Base-by-base conservation (phyloP, 2,113 vertebrate genomes). In the Ranitomeya variabilis region DNA sequence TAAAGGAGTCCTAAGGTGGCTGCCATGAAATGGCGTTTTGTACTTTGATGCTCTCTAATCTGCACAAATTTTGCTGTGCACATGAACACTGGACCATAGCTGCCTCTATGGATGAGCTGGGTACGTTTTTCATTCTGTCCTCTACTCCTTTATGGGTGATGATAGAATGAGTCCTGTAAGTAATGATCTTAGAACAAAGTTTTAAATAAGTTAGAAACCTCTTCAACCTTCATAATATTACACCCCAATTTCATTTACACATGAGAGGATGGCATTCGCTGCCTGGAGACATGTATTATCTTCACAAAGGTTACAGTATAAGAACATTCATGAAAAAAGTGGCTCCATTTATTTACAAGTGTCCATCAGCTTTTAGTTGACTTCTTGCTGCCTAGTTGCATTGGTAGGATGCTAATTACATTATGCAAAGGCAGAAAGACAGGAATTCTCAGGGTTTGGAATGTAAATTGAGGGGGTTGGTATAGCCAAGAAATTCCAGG, bases 401-500 rank as follows among this genome's bases (percentile, higher is more conserved):
- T n/a, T 83, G 67, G n/a, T 76, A 18, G 26, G 55, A 64, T 83
- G 31, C 80, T 88, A 88, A 85, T 83, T 45, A 73, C 57, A 54
- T 12, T 52, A 80, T 80, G 62, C 77, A 83, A 45, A 80, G 45
- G 86, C 59, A 85, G 87, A 89, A 89, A 89, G 81, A 89, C 87
- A 79, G 82, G 87, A 89, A 89, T 89, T 79, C 81, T 79, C 73
- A 85, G 82, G 80, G 26, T 26, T 76, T 85, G 87, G 81, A 89
- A 89, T 89, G 87, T 85, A 89, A 79, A 85, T 84, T 85, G 82
- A 69, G 74, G 60, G 86, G 82, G 87, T 71, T 76, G 87, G 59
- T 13, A 54, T 79, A 79, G 62, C 23, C 57, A 67, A 57, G 60
- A 54, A 54, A 85, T 78, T 89, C 71, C 87, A 89, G 87, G 87